Evolutionary conservation across 2,888 invertebrate species (phyloP).

Genomic region (Plebejus argus): DNA sequence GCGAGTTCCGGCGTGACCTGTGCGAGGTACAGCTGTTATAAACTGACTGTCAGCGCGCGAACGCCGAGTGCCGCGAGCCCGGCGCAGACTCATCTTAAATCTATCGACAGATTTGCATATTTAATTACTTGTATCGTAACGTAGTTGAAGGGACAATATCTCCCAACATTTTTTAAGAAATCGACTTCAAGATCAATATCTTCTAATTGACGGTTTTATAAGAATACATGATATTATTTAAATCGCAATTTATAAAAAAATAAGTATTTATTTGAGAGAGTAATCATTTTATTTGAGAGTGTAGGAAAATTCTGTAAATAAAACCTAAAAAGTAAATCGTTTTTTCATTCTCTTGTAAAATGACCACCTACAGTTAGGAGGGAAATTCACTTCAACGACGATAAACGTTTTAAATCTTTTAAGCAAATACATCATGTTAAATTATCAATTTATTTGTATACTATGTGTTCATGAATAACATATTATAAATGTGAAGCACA

Average conservation of each 20-base stretch:
- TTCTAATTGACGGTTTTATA: no score
- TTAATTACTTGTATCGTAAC: not conserved
- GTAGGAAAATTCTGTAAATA: no score
- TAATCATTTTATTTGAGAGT: no score
- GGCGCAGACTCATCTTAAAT: not conserved
- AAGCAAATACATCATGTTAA: not conserved
- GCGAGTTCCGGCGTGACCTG: slow-evolving; percentile 57
- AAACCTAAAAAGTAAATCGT: no score
- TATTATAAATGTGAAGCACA: not conserved
- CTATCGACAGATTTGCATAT: not conserved
- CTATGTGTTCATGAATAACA: not conserved
- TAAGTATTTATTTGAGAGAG: no score
- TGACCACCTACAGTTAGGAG: no score
- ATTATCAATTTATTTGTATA: not conserved
- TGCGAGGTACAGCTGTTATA: slow-evolving; percentile 51
- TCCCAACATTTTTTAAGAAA: no score
- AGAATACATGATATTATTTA: no score
- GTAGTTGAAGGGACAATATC: no score
- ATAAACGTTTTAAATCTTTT: not conserved
- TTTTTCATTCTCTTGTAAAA: no score
- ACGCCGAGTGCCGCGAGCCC: not conserved
- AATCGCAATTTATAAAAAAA: no score
- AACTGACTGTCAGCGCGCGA: slow-evolving; percentile 33
- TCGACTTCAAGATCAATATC: no score
- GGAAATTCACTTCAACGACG: not conserved